Evolutionary conservation across 2,113 vertebrate genomes (phyloP), one percentile per base, ranked within the genome.

Genomic region (Phaethon lepturus): DNA sequence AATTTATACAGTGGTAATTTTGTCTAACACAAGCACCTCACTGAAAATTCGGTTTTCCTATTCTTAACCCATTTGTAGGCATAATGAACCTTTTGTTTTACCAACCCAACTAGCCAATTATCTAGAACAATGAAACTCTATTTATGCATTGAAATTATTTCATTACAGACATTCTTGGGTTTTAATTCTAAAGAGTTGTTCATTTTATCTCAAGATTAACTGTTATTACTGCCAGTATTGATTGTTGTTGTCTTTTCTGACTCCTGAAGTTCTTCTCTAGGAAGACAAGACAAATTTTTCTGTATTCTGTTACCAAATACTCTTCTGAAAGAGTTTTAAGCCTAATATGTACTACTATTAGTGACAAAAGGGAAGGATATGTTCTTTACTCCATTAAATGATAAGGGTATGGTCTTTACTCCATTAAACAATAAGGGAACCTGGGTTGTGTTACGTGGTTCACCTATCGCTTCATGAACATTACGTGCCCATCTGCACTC

Each of bases 401-500:
- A 40, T 67, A 10, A 91, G 25, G 22, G 33, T n/a, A n/a, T n/a
- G n/a, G n/a, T n/a, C n/a, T n/a, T n/a, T n/a, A n/a, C n/a, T n/a
- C n/a, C n/a, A n/a, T n/a, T 55, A 56, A 71, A 77, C 47, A 31
- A 40, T 67, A 10, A 91, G 25, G 22, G 33, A 45, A 45, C 20
- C 49, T n/a, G 74, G 42, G 64, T 25, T 64, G 28, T 49, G 53
- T 62, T 40, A 9, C 0, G 0, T 50, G 4, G 6, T 66, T 88
- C 31, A 15, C 17, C 18, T 49, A 0, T 44, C 11, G 0, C 49
- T 1, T 33, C 29, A 62, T 5, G 13, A 76, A 25, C 45, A 8
- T 26, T 19, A 49, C 0, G 7, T 95, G 42, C 63, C 75, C 31
- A 2, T 73, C 44, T 52, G 68, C 26, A 33, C 40, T 64, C 26